Evolutionary conservation across 2,888 invertebrate species (phyloP).

Genomic region (Melipona beecheii): DNA sequence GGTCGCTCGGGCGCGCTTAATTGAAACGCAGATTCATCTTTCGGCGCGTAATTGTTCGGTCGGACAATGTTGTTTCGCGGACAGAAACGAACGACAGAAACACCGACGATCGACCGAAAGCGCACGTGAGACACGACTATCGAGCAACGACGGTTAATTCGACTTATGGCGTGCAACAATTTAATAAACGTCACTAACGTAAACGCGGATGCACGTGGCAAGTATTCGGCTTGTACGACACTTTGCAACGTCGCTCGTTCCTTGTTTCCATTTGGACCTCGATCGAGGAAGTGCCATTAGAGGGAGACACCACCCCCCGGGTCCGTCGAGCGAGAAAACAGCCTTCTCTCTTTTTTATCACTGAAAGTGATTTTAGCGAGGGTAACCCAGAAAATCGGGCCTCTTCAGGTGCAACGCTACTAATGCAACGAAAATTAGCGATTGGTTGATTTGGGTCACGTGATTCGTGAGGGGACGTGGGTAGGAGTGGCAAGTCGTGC

Average conservation of each 20-base stretch:
- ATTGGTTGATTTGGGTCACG: too few species aligned
- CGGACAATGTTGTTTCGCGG: neutral
- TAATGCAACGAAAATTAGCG: too few species aligned
- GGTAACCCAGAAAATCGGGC: too few species aligned
- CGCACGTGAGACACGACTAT: constrained; percentile 39
- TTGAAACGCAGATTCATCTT: neutral
- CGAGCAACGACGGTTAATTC: constrained; percentile 33
- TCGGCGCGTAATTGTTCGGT: neutral
- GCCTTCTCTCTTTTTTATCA: neutral
- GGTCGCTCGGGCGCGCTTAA: neutral
- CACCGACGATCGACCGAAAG: neutral
- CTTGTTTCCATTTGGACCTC: constrained; percentile 21
- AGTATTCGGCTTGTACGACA: constrained; percentile 23
- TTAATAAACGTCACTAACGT: constrained; percentile 56
- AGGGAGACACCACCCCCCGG: neutral
- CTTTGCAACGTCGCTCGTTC: constrained; percentile 11
- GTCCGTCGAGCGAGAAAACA: neutral
- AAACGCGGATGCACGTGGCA: constrained; percentile 24
- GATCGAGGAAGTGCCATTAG: constrained; percentile 19
- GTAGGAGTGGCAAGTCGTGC: too few species aligned
- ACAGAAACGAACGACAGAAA: constrained; percentile 16
- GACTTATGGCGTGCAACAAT: constrained; percentile 49
- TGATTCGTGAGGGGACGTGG: too few species aligned
- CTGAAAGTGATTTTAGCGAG: too few species aligned
- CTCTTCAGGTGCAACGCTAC: too few species aligned